Evolutionary conservation across 2,888 invertebrate genomes (phyloP).

Genomic region (Melinopterus prodromus): DNA sequence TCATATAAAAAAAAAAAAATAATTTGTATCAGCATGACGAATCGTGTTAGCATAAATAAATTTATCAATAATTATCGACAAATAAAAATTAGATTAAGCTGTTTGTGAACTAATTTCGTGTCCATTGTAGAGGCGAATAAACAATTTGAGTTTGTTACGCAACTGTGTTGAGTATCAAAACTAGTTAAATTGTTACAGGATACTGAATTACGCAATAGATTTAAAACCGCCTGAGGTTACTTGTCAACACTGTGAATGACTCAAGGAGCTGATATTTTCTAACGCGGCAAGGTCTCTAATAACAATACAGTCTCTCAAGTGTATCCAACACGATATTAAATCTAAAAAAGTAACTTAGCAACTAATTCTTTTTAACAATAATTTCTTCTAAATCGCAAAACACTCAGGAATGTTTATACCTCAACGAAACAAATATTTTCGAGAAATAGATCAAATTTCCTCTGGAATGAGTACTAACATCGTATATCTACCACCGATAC

Average conservation of each 20-base stretch:
- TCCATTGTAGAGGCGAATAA: background rate
- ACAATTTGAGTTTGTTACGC: background rate
- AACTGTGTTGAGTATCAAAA: background rate
- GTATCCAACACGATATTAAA: background rate
- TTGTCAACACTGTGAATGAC: background rate
- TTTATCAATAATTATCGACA: background rate
- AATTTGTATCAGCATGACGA: background rate
- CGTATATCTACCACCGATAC: too few relatives aligned
- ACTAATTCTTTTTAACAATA: background rate
- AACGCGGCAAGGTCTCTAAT: background rate
- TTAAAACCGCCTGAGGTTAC: background rate
- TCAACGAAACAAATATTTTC: too few relatives aligned
- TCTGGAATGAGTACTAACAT: too few relatives aligned
- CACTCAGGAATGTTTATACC: too few relatives aligned
- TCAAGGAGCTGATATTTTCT: background rate
- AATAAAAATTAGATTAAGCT: background rate
- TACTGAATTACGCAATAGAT: background rate
- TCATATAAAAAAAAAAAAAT: too few relatives aligned
- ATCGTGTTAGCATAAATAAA: background rate
- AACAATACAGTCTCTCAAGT: background rate
- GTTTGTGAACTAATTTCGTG: background rate
- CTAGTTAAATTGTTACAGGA: background rate
- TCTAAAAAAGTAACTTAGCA: too few relatives aligned
- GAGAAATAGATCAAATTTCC: too few relatives aligned
- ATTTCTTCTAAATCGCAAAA: too few relatives aligned